Evolutionary conservation across 92 coral and sea anemone genomes (phyloP), one percentile per base, ranked within the genome.

Genomic region (Scolanthus callimorphus): DNA sequence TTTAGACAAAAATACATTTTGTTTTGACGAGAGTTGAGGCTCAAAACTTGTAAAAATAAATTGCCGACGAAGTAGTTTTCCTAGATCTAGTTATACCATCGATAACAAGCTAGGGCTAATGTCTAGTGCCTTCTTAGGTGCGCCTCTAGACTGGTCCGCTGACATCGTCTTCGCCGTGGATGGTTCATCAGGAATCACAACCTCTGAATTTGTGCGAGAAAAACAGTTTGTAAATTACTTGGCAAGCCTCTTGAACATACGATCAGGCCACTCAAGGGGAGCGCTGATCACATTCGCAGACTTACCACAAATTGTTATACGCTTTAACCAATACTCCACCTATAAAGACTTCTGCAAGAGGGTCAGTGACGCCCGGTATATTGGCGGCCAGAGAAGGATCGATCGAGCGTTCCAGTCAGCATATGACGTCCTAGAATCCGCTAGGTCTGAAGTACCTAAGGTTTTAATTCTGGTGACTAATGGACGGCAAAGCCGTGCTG

Each of bases 151-250:
- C 52, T 80, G 73, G 54, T 71, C 71, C 51, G 65, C 87, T 11
- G 96, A 91, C 30, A 66, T 91, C 31, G 46, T 87, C 11, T 91
- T 91, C 56, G 73, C 85, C 38, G 61, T 77, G 57, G 97, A 89
- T 56, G 85, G 89, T 1, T 87, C 97, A 51, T 63, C 56, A 17
- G 83, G 62, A 1, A 85, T 87, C 17, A 63, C 78, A 25, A 59
- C 58, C 8, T 46, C 51, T 15, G 85, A 87, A 28, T 91, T 86
- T 56, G 37, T 29, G 21, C 67, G 75, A 60, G 85, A 91, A 44
- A 91, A 91, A 45, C 80, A 79, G 38, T 71, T 91, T 59, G 85
- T 91, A 29, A 77, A 50, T 21, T 66, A 80, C 29, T 29, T 87
- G 47, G 78, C 75, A n/a, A 51, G 71, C 17, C 67, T 69, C 43